A percentile compares a stretch with the other conserved stretches of the same genome.
Conservation (phyloP, 2,113 vertebrate species). For the Natator depressus region DNA sequence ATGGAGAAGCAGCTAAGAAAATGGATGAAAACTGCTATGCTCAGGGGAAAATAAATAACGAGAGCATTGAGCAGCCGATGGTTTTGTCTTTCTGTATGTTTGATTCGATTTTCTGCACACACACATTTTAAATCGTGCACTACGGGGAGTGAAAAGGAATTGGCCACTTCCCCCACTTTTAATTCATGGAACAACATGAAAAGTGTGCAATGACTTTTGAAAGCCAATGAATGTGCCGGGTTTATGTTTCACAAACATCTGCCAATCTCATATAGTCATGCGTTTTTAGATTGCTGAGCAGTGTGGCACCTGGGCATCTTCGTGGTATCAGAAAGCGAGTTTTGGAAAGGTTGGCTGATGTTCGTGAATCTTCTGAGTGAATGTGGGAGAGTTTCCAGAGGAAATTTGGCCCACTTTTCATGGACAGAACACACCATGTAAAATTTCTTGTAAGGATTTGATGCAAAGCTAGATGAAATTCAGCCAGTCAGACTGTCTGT, state of each 20-base stretch:
- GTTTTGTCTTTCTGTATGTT: background rate
- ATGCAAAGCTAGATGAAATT: background rate
- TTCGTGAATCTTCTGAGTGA: background rate
- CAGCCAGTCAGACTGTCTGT: background rate
- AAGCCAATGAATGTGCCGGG: background rate
- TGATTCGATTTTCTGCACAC: background rate
- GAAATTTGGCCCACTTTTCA: background rate
- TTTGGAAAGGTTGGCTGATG: background rate
- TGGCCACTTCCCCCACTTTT: background rate
- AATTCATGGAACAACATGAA: background rate
- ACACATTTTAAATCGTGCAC: background rate
- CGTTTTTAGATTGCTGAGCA: background rate
- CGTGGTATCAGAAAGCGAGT: background rate
- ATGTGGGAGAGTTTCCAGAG: background rate
- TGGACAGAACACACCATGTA: background rate
- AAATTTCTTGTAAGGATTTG: background rate
- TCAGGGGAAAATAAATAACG: background rate
- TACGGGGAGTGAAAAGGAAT: background rate
- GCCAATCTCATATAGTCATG: background rate
- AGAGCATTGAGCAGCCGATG: background rate
- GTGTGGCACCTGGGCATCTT: fast-evolving
- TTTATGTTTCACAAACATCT: background rate
- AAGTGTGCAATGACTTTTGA: background rate
- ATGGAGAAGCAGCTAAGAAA: background rate
- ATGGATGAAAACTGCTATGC: background rate